Conservation (phyloP, 2,113 vertebrate species). For the Triplophysa rosa region DNA sequence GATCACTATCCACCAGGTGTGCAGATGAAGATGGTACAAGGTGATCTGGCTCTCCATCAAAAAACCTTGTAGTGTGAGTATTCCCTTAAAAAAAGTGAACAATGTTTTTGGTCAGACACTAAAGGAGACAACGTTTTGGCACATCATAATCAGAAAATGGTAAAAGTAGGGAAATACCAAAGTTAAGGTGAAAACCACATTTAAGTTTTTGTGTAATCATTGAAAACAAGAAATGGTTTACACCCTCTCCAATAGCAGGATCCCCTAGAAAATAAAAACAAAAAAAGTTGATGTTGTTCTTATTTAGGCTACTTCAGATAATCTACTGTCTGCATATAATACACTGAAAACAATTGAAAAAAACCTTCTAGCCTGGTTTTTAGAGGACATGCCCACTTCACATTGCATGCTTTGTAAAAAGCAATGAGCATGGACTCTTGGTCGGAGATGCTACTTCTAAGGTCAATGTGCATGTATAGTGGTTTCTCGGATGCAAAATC, state of each 20-base stretch:
- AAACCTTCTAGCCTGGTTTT: background rate
- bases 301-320: background rate
- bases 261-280: background rate
- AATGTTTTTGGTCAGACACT: background rate
- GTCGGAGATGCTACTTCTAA: background rate
- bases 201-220: slow-evolving; percentile 3
- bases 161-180: background rate
- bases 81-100: background rate
- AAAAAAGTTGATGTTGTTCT: background rate
- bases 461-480: background rate
- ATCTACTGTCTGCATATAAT: background rate
- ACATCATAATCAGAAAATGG: no score
- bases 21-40: slow-evolving; percentile 8
- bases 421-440: background rate
- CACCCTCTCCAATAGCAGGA: slow-evolving; percentile 8
- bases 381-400: background rate
- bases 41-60: slow-evolving; percentile 8
- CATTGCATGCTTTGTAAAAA: slow-evolving; percentile 12
- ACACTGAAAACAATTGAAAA: background rate
- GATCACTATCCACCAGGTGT: background rate
- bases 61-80: background rate
- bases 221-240: slow-evolving; percentile 1
- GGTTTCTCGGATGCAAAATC: background rate
- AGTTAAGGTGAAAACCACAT: slow-evolving; percentile 4
- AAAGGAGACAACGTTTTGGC: background rate